Base-by-base conservation (phyloP, 2,797 vertebrate genomes). In the Poeciliopsis gracilis region DNA sequence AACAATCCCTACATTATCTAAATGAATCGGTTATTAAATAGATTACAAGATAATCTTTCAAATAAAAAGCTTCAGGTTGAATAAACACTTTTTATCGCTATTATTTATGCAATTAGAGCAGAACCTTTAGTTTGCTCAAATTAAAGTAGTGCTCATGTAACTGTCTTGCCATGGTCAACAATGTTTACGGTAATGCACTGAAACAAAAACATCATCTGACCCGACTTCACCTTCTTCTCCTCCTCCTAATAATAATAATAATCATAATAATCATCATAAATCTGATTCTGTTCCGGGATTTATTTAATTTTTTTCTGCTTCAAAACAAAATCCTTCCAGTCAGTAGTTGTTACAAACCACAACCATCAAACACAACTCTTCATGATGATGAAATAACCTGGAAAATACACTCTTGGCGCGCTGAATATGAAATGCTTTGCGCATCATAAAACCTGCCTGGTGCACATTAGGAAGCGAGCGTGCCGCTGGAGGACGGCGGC, bases 401-500 rank as follows among this genome's bases (percentile, higher is more conserved):
- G 36, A 25, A 25, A 67, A 67, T 43, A 23, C 10, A 2, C 7
- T 25, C 36, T 25, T 13, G 36, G 3, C 43, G 9, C 12, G 20
- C 20, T 41, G 38, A 41, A 25, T 25, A 12, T 67, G 36, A 11
- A 12, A 25, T 41, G 36, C 63, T 67, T 38, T 67, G 18, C 25
- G 30, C 57, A 23, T 51, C 41, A 15, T 75, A 5, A n/a, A 77
- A 75, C 20, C 3, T 66, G 30, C 7, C 76, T 28, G n/a, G 25
- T 13, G 30, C 36, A 5, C 45, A 2, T 55, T 25, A 53, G 46
- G 46, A n/a, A 57, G 18, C 36, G n/a, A n/a, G 11, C 15, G 71
- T 55, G 55, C 43, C 77, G 4, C 4, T 36, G 30, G 74, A 67
- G 72, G 77, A 76, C 53, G 36, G 46, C 41, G 78, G 53, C 36